Percentiles rank a stretch among this genome's conserved stretches.
Evolutionary conservation across 1,140 invertebrate species (phyloP).

Genomic region (Conus ventricosus): DNA sequence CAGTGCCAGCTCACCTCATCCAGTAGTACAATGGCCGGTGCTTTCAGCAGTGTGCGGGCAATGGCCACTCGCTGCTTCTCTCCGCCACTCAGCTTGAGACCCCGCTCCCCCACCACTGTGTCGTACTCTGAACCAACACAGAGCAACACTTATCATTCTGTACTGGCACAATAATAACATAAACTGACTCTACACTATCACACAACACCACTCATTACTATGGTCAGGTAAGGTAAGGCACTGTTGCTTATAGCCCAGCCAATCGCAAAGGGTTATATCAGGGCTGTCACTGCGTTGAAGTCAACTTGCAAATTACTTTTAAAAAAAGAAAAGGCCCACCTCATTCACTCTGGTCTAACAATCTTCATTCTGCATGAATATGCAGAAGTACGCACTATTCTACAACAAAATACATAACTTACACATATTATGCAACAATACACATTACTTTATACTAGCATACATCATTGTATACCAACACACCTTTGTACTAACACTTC

Average conservation of each 20-base stretch:
- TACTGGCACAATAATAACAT: background rate
- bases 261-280: too few species aligned
- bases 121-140: constrained; percentile 72
- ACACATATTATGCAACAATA: background rate
- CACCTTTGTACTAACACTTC: too few species aligned
- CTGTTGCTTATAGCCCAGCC: too few species aligned
- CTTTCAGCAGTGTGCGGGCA: constrained; percentile 72
- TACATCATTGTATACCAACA: background rate
- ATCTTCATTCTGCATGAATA: background rate
- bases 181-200: too few species aligned
- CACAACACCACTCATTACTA: too few species aligned
- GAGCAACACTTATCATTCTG: background rate
- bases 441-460: background rate
- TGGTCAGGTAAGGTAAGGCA: too few species aligned
- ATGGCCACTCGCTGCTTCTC: constrained; percentile 82
- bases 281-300: too few species aligned
- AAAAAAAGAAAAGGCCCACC: too few species aligned
- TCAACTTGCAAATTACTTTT: too few species aligned
- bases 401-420: background rate
- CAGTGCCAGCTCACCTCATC: constrained; percentile 67
- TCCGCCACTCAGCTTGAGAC: constrained; percentile 82
- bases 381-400: too few species aligned
- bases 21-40: constrained; percentile 71
- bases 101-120: constrained; percentile 83
- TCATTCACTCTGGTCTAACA: background rate